A percentile compares a stretch with the other conserved stretches of the same genome.
Evolutionary conservation across 2,113 vertebrate species (phyloP).

Genomic region (Catharus bicknelli): DNA sequence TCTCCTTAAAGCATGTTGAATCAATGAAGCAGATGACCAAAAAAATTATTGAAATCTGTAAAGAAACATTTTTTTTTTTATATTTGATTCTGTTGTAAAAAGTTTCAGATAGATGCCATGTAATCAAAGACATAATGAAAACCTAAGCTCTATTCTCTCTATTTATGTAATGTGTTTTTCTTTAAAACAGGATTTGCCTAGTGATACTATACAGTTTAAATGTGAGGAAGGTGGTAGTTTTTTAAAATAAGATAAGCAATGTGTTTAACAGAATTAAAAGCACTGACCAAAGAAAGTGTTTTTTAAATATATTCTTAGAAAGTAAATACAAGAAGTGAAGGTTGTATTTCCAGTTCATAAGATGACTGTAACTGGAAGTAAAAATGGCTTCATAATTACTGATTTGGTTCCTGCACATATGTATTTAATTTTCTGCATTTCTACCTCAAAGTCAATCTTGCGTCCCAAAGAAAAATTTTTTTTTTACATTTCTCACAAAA

Average conservation of each 20-base stretch:
- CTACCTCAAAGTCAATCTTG: not conserved
- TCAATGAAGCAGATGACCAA: not conserved
- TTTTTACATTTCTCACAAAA: not conserved
- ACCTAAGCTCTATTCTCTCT: fast-evolving
- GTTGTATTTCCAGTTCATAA: not conserved
- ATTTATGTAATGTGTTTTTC: not conserved
- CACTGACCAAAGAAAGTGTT: not conserved
- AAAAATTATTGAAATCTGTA: not conserved
- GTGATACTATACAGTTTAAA: not conserved
- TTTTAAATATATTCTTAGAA: not conserved
- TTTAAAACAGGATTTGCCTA: not conserved
- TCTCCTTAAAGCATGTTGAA: not conserved
- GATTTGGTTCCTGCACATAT: not conserved
- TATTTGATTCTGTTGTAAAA: not conserved
- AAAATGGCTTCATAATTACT: not conserved
- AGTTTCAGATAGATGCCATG: not conserved
- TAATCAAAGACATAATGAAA: not conserved
- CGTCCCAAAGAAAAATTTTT: not conserved
- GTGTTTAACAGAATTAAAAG: not conserved
- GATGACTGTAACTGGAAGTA: not conserved
- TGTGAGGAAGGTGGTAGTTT: not conserved
- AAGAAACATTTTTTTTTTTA: not conserved
- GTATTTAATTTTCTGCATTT: not conserved
- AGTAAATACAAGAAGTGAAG: not conserved
- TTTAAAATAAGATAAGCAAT: not conserved